Base-by-base conservation (phyloP, 2,888 invertebrate genomes). In the Mythimna impura region DNA sequence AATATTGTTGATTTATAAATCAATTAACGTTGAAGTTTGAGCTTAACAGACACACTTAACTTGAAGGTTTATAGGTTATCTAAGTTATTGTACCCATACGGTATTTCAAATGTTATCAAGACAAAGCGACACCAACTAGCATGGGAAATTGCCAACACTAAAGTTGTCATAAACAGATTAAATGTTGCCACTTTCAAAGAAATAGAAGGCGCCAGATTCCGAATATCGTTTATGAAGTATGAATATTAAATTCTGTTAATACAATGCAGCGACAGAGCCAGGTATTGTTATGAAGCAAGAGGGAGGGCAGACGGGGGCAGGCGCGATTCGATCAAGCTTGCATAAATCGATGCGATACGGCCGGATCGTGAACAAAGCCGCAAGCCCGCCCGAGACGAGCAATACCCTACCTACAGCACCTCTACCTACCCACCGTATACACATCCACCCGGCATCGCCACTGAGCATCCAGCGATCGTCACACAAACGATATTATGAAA, bases 271-370 rank as follows among this genome's bases (percentile, higher is more conserved):
- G 87, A 86, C 87, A 87, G 86, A 89, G 90, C 86, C 88, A 89
- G 90, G 92, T 91, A 93, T 92, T 91, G 91, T 91, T 92, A 90
- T 89, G 87, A 90, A 87, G 86, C 72, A 72, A 87, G 87, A 89
- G 80, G 82, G 81, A 83, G 87, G 87, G 86, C 74, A 85, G 86
- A 80, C 83, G 86, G 87, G 85, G 88, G 88, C 84, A 88, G 88
- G 88, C 86, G 89, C 89, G 93, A 93, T 93, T 94, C 93, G 94
- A 95, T 95, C 94, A 94, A 91, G 94, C 95, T 91, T 94, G 94
- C 93, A 95, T 94, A 94, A 95, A 95, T 95, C 94, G 94, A 95
- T 94, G 93, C 93, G 94, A 94, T 95, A 94, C 93, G 94, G 91
- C 90, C 89, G 90, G 92, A 92, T 93, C 92, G 91, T 87, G 93